These are phyloP conservation scores for Porphyrio hochstetteri DNA, from an alignment of 2,113 vertebrate genomes.

Conservation along the genomic window DNA sequence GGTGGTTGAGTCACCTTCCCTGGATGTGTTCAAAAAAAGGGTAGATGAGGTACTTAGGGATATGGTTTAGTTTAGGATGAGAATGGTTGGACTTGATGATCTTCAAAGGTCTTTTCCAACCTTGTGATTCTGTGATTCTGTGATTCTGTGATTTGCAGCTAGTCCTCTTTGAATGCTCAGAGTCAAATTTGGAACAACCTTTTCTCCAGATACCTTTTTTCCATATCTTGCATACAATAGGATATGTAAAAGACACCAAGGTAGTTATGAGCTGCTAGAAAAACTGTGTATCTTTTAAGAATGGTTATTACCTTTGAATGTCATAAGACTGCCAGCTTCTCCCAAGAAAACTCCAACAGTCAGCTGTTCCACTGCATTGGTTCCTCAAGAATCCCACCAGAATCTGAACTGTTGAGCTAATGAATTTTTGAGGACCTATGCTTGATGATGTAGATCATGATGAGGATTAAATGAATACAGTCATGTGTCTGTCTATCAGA, in stretches of 20 bases:
- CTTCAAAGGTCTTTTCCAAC: no score
- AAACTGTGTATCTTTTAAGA: neutral
- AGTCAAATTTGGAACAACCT: neutral
- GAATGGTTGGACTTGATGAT: no score
- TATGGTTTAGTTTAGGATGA: no score
- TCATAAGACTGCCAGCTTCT: neutral
- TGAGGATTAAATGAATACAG: neutral
- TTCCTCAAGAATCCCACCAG: neutral
- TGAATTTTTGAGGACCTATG: neutral
- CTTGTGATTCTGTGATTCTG: no score
- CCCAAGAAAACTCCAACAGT: neutral
- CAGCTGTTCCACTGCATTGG: neutral
- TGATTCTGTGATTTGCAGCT: neutral
- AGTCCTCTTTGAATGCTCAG: neutral
- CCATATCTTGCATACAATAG: neutral
- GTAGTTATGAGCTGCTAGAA: neutral
- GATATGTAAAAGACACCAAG: neutral
- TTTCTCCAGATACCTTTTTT: neutral
- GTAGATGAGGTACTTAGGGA: no score
- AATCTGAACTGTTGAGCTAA: neutral
- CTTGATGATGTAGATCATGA: neutral
- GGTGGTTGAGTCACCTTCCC: no score
- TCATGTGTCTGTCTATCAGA: neutral
- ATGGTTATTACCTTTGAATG: neutral
- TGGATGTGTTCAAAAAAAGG: no score